Conservation (phyloP, 2,113 vertebrate species). For the Vimba vimba region DNA sequence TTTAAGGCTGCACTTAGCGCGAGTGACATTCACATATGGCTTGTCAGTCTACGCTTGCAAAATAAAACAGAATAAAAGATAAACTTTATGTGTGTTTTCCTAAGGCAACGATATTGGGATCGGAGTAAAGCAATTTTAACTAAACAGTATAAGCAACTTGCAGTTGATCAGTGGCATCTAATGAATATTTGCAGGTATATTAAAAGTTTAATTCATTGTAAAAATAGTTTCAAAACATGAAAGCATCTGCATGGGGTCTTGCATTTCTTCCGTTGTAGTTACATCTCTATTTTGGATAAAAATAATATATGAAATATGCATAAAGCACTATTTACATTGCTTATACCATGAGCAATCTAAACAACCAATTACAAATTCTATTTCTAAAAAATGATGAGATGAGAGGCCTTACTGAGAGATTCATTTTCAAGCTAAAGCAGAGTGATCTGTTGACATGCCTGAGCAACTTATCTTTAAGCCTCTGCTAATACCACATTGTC, state of each 20-base stretch:
- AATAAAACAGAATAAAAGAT: constrained; percentile 10
- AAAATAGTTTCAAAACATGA: constrained; percentile 23
- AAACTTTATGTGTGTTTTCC: constrained; percentile 70
- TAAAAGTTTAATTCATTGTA: constrained; percentile 7
- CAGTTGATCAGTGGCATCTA: not conserved
- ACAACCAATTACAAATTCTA: not conserved
- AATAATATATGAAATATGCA: constrained; percentile 14
- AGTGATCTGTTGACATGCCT: constrained; percentile 38
- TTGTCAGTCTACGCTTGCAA: constrained; percentile 68
- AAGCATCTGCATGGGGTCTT: not conserved
- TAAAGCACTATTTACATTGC: not conserved
- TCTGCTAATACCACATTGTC: constrained; percentile 57
- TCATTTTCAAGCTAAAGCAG: constrained; percentile 6
- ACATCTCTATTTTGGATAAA: constrained; percentile 28
- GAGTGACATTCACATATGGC: constrained; percentile 70
- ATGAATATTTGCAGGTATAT: not conserved
- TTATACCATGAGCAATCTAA: not conserved
- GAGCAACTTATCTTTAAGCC: constrained; percentile 39
- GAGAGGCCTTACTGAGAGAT: not conserved
- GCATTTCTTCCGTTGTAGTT: not conserved
- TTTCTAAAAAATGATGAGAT: not conserved
- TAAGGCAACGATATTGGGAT: constrained; percentile 75
- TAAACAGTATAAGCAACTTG: constrained; percentile 4
- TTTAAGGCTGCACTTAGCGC: constrained; percentile 64
- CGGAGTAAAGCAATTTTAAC: not conserved